Conservation (phyloP, 2,888 invertebrate species). For the Hirtodrosophila histrioides region DNA sequence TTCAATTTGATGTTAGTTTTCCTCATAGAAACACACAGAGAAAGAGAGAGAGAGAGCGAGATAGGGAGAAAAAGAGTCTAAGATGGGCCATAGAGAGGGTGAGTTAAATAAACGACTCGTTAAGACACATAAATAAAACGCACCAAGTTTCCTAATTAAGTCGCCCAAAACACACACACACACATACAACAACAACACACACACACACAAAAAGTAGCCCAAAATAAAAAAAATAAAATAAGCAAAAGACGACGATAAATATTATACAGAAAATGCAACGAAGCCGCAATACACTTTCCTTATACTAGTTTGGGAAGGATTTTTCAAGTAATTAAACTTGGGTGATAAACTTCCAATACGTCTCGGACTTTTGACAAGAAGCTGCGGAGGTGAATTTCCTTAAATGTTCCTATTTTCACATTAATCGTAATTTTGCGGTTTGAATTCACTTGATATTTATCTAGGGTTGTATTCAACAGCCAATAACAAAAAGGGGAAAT, state of each 20-base stretch:
- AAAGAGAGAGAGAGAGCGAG: not conserved
- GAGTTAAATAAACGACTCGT: constrained; percentile 78
- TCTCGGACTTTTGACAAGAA: no score
- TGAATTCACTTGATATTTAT: no score
- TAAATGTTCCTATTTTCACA: no score
- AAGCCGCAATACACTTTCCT: constrained; percentile 18
- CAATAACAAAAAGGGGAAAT: no score
- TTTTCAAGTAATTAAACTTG: no score
- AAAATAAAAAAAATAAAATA: constrained; percentile 39
- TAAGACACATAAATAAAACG: constrained; percentile 79
- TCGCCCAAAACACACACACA: constrained; percentile 52
- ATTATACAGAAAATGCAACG: constrained; percentile 14
- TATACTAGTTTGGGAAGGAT: not conserved
- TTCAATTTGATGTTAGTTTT: constrained; percentile 58
- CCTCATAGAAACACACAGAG: no score
- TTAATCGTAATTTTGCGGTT: no score
- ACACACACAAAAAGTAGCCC: constrained; percentile 29
- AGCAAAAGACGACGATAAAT: constrained; percentile 4
- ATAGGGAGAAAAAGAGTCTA: not conserved
- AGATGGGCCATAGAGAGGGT: constrained; percentile 29
- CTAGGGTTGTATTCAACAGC: no score
- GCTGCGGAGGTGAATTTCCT: no score
- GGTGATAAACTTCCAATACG: no score
- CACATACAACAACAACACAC: constrained; percentile 4
- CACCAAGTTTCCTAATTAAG: constrained; percentile 77